Evolutionary conservation across 2,113 vertebrate species (phyloP), one percentile per base, ranked within the genome.

Genomic region (Megatriorchis doriae): DNA sequence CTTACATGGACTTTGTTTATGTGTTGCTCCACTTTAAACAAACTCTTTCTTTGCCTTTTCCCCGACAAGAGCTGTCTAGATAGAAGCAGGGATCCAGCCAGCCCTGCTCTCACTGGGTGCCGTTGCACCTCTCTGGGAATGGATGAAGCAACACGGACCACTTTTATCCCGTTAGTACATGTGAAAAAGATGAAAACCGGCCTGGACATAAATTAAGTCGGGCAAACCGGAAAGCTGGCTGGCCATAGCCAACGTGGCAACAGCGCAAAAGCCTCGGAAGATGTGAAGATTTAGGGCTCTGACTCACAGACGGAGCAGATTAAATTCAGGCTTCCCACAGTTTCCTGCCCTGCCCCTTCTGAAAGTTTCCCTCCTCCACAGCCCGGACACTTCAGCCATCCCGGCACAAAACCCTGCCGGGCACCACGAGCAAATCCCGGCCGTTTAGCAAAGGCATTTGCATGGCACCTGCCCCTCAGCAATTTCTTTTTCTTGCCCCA

Each of bases 281-380:
- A 97, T 89, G 95, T n/a, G 91, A 66, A 95, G 94, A 56, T 87
- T 95, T 58, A 5, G 38, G 81, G 34, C 83, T 92, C 56, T 95
- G 96, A 93, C 87, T 97, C 96, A 97, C 93, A 96, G 70, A 88
- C 36, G 25, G 90, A 94, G 95, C 82, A 81, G 90, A 96, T 96
- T 96, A 93, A 97, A 88, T 67, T 96, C 94, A 86, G 94, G 19
- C 94, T 97, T 94, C 96, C 96, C 96, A 95, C 96, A 95, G 94
- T 50, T 97, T 97, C 96, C 96, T 95, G 94, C 90, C 81, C 87
- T 95, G 92, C 81, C 87, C 66, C 3, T 4, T 56, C 70, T 78
- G 25, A 31, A 81, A 75, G 17, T 13, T 87, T 90, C 81, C 53
- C 36, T 86, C 61, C 88, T 84, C 52, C 89, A 19, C 74, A 50